phyloP scores from a whole-genome alignment of 2,888 invertebrate species.

The Eutolmus rufibarbis region DNA sequence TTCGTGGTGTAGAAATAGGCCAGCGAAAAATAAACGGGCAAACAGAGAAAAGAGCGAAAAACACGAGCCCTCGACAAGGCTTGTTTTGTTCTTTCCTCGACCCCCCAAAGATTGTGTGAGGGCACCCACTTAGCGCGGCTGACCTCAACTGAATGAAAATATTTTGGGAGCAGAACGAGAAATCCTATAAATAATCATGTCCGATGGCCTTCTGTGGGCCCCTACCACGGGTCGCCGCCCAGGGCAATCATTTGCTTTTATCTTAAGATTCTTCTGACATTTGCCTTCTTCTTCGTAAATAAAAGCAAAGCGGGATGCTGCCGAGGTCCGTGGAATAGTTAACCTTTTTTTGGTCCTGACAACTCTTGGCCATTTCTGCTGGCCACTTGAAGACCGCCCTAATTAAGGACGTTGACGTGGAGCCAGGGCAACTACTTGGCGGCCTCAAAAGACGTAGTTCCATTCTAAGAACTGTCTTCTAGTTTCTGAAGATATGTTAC shows the following conservation, averaged over 20 bases:
- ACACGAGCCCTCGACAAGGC: background rate
- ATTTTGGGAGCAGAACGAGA: background rate
- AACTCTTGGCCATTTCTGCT: background rate
- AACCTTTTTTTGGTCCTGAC: constrained; percentile 16
- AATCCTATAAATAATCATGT: constrained; percentile 18
- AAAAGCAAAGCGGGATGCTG: background rate
- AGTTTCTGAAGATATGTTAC: background rate
- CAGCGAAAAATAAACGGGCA: background rate
- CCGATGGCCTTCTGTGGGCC: background rate
- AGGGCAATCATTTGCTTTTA: constrained; percentile 18
- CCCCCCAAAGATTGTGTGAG: background rate
- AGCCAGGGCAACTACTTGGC: background rate
- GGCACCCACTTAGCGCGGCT: background rate
- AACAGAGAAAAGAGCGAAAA: background rate
- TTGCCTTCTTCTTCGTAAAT: background rate
- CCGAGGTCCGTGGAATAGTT: background rate
- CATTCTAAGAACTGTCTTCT: background rate
- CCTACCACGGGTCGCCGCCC: background rate
- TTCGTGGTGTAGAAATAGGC: background rate
- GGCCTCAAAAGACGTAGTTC: background rate
- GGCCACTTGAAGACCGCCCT: background rate
- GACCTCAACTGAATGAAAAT: constrained; percentile 25
- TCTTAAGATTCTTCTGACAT: background rate
- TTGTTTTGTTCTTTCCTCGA: background rate
- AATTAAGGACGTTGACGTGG: background rate